Base-by-base conservation (phyloP, 2,113 vertebrate genomes). In the Oenanthe melanoleuca region DNA sequence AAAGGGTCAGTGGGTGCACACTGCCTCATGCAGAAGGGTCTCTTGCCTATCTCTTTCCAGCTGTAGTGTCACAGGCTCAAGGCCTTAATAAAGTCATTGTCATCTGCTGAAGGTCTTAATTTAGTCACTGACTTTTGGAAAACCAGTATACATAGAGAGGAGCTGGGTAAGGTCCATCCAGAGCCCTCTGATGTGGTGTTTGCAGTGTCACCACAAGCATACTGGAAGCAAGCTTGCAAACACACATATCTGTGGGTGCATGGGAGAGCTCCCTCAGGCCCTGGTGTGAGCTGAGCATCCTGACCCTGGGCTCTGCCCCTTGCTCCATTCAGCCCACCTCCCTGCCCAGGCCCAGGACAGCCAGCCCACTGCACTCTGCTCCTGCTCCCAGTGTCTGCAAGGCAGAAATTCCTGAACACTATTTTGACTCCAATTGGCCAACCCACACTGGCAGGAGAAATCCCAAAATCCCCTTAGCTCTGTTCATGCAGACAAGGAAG, bases 221-320 rank as follows among this genome's bases (percentile, higher is more conserved):
- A 17, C 38, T 50, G 28, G 50, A 77, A 83, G 45, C 22, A 14
- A 3, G 2, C 21, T 60, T 5, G 4, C 1, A 1, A 7, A 4
- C 18, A 31, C 16, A 7, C 0, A 0, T 40, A 37, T 56, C n/a
- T 57, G 16, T 2, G 5, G 17, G 34, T 80, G 25, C 23, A 28
- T 33, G 23, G 21, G 13, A 84, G 60, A 56, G 42, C 21, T 79
- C n/a, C 31, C 20, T n/a, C 0, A 1, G 19, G n/a, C 47, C 55
- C 61, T 34, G 61, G 11, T 31, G 19, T 37, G 65, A 70, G 55
- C 24, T 65, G 33, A 86, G 24, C 53, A 71, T 37, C 19, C 70
- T 2, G 1, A 31, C 34, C 26, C 50, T 2, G 3, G 29, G 17
- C 29, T 87, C 34, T 73, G 33, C 5, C 52, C 18, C 13, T n/a